These are phyloP conservation scores for Rhynchopsitta pachyrhyncha DNA, from an alignment of 2,113 vertebrate genomes.

Conservation along the genomic window DNA sequence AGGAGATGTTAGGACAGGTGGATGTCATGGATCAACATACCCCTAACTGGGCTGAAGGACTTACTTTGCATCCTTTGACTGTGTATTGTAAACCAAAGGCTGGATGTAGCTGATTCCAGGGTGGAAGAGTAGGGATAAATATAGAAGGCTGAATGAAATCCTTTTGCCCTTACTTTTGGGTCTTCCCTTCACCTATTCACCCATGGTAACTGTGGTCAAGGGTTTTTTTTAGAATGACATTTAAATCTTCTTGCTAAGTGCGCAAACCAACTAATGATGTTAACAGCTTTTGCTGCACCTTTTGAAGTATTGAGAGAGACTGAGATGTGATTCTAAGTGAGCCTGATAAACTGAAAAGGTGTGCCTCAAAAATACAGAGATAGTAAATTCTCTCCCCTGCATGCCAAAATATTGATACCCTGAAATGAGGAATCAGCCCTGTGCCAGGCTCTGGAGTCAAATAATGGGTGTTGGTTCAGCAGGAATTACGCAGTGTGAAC, in stretches of 20 bases:
- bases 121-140: background rate
- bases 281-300: background rate
- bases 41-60: background rate
- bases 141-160: background rate
- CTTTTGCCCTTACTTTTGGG: background rate
- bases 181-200: background rate
- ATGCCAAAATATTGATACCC: background rate
- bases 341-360: background rate
- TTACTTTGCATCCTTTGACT: background rate
- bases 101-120: background rate
- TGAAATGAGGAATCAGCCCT: background rate
- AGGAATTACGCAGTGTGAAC: fast-evolving
- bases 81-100: background rate
- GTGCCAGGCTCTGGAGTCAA: fast-evolving
- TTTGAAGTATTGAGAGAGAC: background rate
- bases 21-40: background rate
- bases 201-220: background rate
- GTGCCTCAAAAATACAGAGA: background rate
- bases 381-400: background rate
- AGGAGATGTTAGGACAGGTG: background rate
- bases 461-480: background rate
- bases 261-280: background rate
- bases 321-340: background rate
- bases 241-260: background rate
- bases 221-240: background rate